These are phyloP conservation scores for Mus musculus DNA, from an alignment of 2,113 vertebrate species.

Conservation along the genomic window DNA sequence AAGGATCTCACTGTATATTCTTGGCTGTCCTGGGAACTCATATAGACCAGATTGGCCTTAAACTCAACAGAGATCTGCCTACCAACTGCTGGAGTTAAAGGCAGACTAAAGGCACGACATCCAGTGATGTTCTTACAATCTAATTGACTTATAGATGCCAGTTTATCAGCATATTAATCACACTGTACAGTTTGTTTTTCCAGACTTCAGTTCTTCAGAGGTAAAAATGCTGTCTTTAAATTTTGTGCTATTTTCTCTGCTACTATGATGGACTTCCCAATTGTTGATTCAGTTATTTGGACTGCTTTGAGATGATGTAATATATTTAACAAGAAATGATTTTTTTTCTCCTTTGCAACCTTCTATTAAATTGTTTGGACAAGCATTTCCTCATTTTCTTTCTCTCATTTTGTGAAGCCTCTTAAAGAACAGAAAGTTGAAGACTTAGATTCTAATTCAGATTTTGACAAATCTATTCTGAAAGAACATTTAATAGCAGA, in stretches of 20 bases:
- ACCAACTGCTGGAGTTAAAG: not conserved
- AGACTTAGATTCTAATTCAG: not conserved
- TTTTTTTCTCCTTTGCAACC: not conserved
- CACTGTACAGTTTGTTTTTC: not conserved
- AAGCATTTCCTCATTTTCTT: not conserved
- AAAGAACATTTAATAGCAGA: not conserved
- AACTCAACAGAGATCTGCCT: not conserved
- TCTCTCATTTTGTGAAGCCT: slow-evolving; percentile 18
- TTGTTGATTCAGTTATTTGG: not conserved
- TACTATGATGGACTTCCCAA: not conserved
- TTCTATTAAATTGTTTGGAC: not conserved
- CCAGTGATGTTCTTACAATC: not conserved
- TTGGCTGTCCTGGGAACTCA: not conserved
- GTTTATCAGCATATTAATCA: slow-evolving; percentile 37
- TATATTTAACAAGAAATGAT: not conserved
- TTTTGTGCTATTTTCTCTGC: slow-evolving; percentile 51
- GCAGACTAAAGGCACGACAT: not conserved
- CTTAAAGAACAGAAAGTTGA: not conserved
- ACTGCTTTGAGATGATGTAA: slow-evolving; percentile 7
- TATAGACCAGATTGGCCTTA: not conserved
- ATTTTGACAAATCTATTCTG: not conserved
- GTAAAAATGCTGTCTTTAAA: slow-evolving; percentile 60
- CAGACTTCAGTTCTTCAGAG: not conserved
- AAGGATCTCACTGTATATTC: not conserved
- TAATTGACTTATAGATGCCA: slow-evolving; percentile 22